A percentile compares a stretch with the other conserved stretches of the same genome.
Conservation (phyloP, 2,888 invertebrate genomes). For the Leptopterna dolabrata region DNA sequence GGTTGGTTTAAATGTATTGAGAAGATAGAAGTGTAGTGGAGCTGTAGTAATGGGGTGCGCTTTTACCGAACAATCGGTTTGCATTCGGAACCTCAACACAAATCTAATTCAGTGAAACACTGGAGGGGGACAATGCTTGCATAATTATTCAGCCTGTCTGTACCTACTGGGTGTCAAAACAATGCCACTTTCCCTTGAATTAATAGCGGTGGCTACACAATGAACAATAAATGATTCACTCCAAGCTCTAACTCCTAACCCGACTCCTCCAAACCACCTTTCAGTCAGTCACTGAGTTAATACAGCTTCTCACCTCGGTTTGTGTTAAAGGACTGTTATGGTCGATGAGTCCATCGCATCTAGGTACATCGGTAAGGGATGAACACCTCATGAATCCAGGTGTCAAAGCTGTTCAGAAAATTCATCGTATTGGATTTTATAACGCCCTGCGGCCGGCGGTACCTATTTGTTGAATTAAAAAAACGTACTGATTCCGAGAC, state of each 20-base stretch:
- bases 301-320: not conserved
- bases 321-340: too few relatives aligned
- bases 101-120: slow-evolving; percentile 32
- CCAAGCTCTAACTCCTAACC: not conserved
- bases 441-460: too few relatives aligned
- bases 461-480: too few relatives aligned
- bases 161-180: slow-evolving; percentile 56
- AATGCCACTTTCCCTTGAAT: slow-evolving; percentile 53
- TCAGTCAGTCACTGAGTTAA: not conserved
- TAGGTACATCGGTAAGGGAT: too few relatives aligned
- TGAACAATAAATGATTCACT: slow-evolving; percentile 44
- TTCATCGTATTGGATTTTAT: too few relatives aligned
- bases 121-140: slow-evolving; percentile 7
- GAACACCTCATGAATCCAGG: too few relatives aligned
- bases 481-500: too few relatives aligned
- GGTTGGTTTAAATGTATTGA: not conserved
- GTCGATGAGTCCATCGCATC: too few relatives aligned
- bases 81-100: slow-evolving; percentile 21
- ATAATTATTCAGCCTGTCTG: slow-evolving; percentile 57
- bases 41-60: slow-evolving; percentile 25
- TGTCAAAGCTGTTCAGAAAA: too few relatives aligned
- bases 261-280: not conserved
- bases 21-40: slow-evolving; percentile 15
- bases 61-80: slow-evolving; percentile 40
- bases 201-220: slow-evolving; percentile 44